Base-by-base conservation (phyloP, 2,797 vertebrate species). In the Orestias chungarensis region DNA sequence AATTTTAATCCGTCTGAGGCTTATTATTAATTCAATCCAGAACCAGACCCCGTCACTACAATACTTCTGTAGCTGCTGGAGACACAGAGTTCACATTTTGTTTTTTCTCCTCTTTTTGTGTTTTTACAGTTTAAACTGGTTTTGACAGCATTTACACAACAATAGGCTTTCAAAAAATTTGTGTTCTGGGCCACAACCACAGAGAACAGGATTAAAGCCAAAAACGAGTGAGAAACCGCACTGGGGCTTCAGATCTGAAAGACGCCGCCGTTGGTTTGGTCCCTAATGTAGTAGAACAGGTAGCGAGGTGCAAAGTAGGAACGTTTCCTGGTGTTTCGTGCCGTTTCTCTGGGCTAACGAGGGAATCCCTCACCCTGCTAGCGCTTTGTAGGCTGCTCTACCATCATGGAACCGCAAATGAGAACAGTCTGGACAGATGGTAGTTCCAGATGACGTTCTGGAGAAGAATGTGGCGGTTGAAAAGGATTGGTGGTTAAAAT, bases 401-500 rank as follows among this genome's bases (percentile, higher is more conserved):
- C 35, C n/a, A 68, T 29, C 35, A 42, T 68, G 66, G 66, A 54
- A 46, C 76, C 47, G 73, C 71, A 66, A 66, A 42, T 54, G n/a
- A 27, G 66, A 68, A 54, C 35, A 54, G 35, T 68, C 66, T 54
- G 66, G 49, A 54, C 33, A 27, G 35, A 68, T 54, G 66, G 50
- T 15, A 7, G 49, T 40, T 68, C 66, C 49, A 54, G 66, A 68
- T 68, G 66, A 54, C 25, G 10, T 42, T 42, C 38, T n/a, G 12
- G 35, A 27, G n/a, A 68, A 46, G 49, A 38, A 68, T 42, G 66
- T n/a, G 18, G 66, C 3, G 66, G 66, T 68, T 54, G 49, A 42
- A 31, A 68, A 18, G 66, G n/a, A 68, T n/a, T n/a, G 38, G n/a
- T n/a, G n/a, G n/a, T n/a, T n/a, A n/a, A 18, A 27, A 68, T 50